Base-by-base conservation (phyloP, 2,888 invertebrate genomes). In the Synergus laeviventris region DNA sequence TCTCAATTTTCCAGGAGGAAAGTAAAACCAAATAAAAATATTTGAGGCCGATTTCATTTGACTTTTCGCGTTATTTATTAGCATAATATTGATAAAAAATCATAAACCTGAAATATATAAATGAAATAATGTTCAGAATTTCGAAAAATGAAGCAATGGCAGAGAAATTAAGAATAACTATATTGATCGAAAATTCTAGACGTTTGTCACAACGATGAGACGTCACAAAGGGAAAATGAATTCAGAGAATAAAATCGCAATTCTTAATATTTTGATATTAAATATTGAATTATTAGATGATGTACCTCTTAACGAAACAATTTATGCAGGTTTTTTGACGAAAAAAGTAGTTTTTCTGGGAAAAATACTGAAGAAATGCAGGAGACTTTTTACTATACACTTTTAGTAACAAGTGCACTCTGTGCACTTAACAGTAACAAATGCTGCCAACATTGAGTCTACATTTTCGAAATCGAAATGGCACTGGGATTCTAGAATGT, bases 241-340 rank as follows among this genome's bases (percentile, higher is more conserved):
- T 16, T n/a, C n/a, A 5, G n/a, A 2, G 8, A 12, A 49, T 8
- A 49, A 1, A n/a, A 2, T 31, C 31, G 31, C 2, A 49, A n/a
- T n/a, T 49, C n/a, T 4, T 16, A 45, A n/a, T 45, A 49, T 49
- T n/a, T n/a, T 49, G n/a, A n/a, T 7, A 49, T 0, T n/a, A n/a
- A 49, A 49, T 49, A 5, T n/a, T n/a, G 1, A n/a, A 49, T 49
- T n/a, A n/a, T 49, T 49, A 8, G 0, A n/a, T n/a, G 8, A 66
- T 42, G 42, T 11, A 66, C 66, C 66, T 39, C 42, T 45, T 66
- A 21, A 66, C 16, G 8, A 24, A 16, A 66, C 42, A 66, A 66
- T 45, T 66, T 66, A 2, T 66, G 14, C 14, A 45, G 21, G 24
- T 42, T 66, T 42, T 14, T 1, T 18, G 16, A 21, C 16, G 66